Base-by-base conservation (phyloP, 2,888 invertebrate species). In the Hirtodrosophila histrioides region DNA sequence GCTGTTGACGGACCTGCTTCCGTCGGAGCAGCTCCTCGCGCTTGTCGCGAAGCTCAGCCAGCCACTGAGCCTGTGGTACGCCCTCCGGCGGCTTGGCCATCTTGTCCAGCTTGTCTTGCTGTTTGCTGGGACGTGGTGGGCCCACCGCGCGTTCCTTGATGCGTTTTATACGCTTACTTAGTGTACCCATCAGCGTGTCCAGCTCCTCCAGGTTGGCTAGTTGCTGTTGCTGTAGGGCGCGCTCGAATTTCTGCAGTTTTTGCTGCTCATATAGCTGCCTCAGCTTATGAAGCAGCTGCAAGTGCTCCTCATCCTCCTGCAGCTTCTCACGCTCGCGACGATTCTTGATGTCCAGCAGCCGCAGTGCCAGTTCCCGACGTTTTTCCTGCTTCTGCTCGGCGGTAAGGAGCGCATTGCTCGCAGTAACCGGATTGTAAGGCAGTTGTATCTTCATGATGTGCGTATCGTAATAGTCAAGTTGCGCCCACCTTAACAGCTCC, bases 301-400 rank as follows among this genome's bases (percentile, higher is more conserved):
- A 90, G 88, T 96, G 96, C 76, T 97, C 96, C 89, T 98, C 97
- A 88, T 98, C 98, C 88, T 97, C 97, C 3, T 95, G 95, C 29
- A 98, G 92, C 89, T 96, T 95, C 90, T 98, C 97, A 86, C 96
- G 96, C 72, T 98, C 93, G 89, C 97, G 96, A 49, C 96, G 94
- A 0, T 97, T 97, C 90, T 98, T 98, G 51, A 98, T 96, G 92
- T 98, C 98, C 48, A 97, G 94, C 53, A 98, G 92, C 24, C 98
- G 93, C 40, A 95, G 93, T 0, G 97, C 97, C 89, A 98, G 93
- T 90, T 98, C 98, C 58, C 95, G 95, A 76, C 97, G 95, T 65
- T 97, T 93, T 89, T 98, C 97, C 86, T 96, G 95, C 90, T 97
- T 97, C 86, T 96, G 97, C 89, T 97, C 97, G 54, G 94, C 94